Evolutionary conservation across 2,888 invertebrate genomes (phyloP), one percentile per base, ranked within the genome.

Genomic region (Torymus texanus): DNA sequence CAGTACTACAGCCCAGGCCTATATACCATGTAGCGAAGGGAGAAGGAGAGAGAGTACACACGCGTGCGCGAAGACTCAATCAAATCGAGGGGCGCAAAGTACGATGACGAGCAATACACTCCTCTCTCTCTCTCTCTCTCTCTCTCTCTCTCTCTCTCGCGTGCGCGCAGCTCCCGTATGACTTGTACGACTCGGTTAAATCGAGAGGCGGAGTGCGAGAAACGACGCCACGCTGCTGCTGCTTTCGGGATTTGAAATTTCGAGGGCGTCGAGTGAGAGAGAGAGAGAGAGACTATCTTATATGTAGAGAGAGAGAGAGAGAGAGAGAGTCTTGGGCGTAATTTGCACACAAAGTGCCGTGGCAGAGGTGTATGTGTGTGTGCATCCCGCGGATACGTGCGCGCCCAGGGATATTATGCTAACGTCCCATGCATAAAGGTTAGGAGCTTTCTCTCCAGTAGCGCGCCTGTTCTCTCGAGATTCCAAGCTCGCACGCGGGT

Each of bases 321-420:
- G 13, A 1, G 58, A 11, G 75, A 61, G 84, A 82, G 85, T 87
- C 85, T 85, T 85, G 84, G 82, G 86, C 85, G 88, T 88, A 88
- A 89, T 89, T 89, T 89, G 89, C 89, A 89, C 89, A 89, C 89
- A 89, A 89, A 89, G 88, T 89, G 86, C 87, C 84, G 83, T 78
- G 84, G 83, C 84, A 85, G 59, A 18, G 4, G 83, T 83, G 82
- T 80, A 83, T 74, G 68, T 55, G 58, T 59, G 55, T 51, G 66
- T 76, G 67, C 78, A 81, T 78, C 78, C 78, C 83, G 78, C 81
- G 78, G 81, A 82, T 21, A 14, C 53, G 66, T 50, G 68, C 76
- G 78, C 80, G 84, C 83, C 83, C 83, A 77, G 84, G 86, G 86
- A 87, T 86, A 88, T 88, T 89, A 88, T 87, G 88, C 87, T 87